These are phyloP conservation scores for Homalodisca vitripennis DNA, from an alignment of 1,140 invertebrate species.

Conservation along the genomic window DNA sequence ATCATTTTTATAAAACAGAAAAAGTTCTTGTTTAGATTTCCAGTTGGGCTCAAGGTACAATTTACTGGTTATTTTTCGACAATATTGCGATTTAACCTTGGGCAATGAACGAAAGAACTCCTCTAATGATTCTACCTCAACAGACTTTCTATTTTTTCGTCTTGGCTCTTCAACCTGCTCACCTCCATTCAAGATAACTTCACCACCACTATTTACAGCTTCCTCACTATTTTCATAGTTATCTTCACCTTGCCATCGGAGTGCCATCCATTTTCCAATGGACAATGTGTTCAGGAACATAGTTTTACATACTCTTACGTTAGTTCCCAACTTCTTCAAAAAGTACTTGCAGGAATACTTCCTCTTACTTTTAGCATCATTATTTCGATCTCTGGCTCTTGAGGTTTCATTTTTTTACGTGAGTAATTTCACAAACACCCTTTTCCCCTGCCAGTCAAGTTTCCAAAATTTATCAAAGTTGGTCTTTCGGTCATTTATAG, in stretches of 20 bases:
- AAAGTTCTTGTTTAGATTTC: conserved; percentile 27
- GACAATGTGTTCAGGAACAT: conserved; percentile 25
- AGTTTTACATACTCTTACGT: conserved; percentile 28
- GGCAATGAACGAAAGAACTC: conserved; percentile 18
- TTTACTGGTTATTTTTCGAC: conserved; percentile 21
- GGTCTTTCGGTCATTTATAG: conserved; percentile 13
- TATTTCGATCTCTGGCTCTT: conserved; percentile 19
- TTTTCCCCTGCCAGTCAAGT: conserved; percentile 23
- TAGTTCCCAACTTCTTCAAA: conserved; percentile 3
- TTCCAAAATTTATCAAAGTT: conserved; percentile 31
- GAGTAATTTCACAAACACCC: conserved; percentile 18
- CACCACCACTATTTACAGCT: background rate
- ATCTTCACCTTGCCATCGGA: conserved; percentile 19
- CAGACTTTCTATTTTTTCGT: conserved; percentile 7
- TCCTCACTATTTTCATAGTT: conserved; percentile 10
- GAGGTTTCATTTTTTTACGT: conserved; percentile 13
- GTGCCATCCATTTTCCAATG: conserved; percentile 18
- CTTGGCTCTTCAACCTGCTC: background rate
- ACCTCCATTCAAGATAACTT: background rate
- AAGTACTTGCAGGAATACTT: conserved; percentile 22
- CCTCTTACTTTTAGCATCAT: conserved; percentile 23
- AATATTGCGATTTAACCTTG: conserved; percentile 29
- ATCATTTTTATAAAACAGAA: conserved; percentile 27
- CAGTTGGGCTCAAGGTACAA: conserved; percentile 30
- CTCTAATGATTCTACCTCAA: conserved; percentile 11